Percentiles rank a stretch among this genome's conserved stretches.
These are phyloP conservation scores for Drosophila pseudoobscura DNA, from an alignment of 1,140 invertebrate genomes.

Conservation along the genomic window DNA sequence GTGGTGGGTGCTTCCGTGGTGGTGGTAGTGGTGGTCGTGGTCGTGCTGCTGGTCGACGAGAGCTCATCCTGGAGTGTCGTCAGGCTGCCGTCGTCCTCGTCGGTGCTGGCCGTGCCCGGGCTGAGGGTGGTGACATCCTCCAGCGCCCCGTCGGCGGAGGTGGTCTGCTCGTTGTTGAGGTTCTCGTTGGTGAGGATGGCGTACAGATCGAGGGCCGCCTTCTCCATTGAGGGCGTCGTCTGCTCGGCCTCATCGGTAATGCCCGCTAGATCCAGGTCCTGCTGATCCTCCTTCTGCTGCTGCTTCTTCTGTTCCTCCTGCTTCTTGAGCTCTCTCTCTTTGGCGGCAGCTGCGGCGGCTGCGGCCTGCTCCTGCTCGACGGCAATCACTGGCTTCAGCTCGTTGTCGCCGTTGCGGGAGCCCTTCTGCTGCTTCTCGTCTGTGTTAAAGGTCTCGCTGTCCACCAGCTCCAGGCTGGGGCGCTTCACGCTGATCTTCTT, in stretches of 20 bases:
- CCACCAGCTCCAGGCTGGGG: conserved; percentile 90
- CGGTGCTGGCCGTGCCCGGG: conserved; percentile 79
- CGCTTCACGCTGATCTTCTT: conserved; percentile 84
- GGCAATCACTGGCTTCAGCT: conserved; percentile 70
- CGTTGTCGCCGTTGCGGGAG: conserved; percentile 70
- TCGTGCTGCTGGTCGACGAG: conserved; percentile 84
- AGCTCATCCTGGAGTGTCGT: conserved; percentile 70
- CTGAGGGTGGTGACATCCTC: conserved; percentile 77
- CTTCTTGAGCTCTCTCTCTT: conserved; percentile 8
- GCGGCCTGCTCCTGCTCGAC: conserved; percentile 64
- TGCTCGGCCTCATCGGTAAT: conserved; percentile 83
- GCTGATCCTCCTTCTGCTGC: conserved; percentile 39
- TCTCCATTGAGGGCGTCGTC: conserved; percentile 89
- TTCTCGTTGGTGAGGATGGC: conserved; percentile 91
- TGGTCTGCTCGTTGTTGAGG: conserved; percentile 86
- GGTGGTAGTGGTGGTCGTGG: conserved; percentile 85
- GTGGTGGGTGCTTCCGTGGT: conserved; percentile 84
- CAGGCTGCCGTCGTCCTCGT: conserved; percentile 77
- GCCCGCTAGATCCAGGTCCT: conserved; percentile 46
- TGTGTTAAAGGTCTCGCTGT: conserved; percentile 91
- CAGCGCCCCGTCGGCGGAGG: conserved; percentile 27
- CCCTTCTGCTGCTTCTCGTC: conserved; percentile 85
- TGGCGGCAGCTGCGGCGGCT: conserved; percentile 45
- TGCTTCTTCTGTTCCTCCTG: conserved; percentile 50
- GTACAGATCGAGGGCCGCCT: conserved; percentile 91